These are phyloP conservation scores for Silurus lanzhouensis DNA, from an alignment of 2,797 vertebrate species.

Conservation along the genomic window DNA sequence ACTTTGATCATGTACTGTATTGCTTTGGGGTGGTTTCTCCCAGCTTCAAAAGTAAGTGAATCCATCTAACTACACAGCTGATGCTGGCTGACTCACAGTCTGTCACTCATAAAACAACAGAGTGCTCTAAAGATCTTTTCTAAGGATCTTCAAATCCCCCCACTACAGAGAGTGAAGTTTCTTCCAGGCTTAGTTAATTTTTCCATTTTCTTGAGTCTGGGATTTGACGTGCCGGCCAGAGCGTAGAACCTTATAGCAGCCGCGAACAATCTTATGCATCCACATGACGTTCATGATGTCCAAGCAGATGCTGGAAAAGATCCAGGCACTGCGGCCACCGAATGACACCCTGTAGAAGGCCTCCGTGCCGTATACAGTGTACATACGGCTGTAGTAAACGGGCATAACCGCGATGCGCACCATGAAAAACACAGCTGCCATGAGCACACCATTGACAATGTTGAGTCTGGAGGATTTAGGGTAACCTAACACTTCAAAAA, in stretches of 20 bases:
- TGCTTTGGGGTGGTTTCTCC: conserved; percentile 69
- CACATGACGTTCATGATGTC: conserved; percentile 98
- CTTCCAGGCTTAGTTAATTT: conserved; percentile 76
- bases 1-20: conserved; percentile 65
- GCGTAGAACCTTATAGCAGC: conserved; percentile 88
- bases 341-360: conserved; percentile 83
- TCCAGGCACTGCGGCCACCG: conserved; percentile 86
- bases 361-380: conserved; percentile 86
- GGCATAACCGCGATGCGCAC: conserved; percentile 92
- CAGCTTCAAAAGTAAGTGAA: conserved; percentile 34
- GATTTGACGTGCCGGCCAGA: conserved; percentile 75
- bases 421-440: conserved; percentile 91
- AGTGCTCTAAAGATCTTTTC: conserved; percentile 4
- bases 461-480: conserved; percentile 88
- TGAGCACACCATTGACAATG: conserved; percentile 91
- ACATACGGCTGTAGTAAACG: conserved; percentile 84
- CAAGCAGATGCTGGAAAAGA: conserved; percentile 85
- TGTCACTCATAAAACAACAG: conserved; percentile 4
- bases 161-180: background rate
- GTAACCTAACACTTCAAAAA: conserved; percentile 95
- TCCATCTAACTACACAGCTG: background rate
- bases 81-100: conserved; percentile 28
- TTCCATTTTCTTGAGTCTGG: conserved; percentile 84
- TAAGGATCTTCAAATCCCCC: background rate
- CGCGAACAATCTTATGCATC: conserved; percentile 96